Evolutionary conservation across 2,797 vertebrate genomes (phyloP), one percentile per base, ranked within the genome.

Genomic region (Cyclopterus lumpus): DNA sequence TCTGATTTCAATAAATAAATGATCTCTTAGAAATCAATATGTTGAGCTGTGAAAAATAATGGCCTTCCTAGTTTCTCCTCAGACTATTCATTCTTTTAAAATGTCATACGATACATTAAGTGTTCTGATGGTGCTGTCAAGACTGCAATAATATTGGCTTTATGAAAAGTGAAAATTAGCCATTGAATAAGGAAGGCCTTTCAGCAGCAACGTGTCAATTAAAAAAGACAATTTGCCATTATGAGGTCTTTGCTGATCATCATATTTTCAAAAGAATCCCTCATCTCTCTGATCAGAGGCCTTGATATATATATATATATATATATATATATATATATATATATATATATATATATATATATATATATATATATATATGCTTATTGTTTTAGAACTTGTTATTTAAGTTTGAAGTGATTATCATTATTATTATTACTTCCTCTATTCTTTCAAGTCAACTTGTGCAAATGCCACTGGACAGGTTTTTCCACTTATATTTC

Each of bases 151-250:
- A 77, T 48, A 62, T 30, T 32, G 66, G 34, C 49, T 36, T 73
- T n/a, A 55, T 77, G 75, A 77, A 71, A 71, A 71, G 32, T 9
- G 26, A 14, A 80, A 69, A 74, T 40, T 28, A 38, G 62, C 36
- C 54, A 67, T 81, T 87, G 77, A 58, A 77, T 77, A 55, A 77
- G 28, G 40, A 46, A 53, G 24, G 71, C 67, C 77, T 86, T 78
- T 92, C 57, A 88, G 44, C 6, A 1, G 26, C 8, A 75, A 62
- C 63, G 68, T 67, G 14, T 81, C 62, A 71, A 70, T 85, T 83
- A 82, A 80, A 62, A 65, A 22, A 14, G 65, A 77, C 67, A 76
- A 4, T 71, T 73, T 82, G 2, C 24, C n/a, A 84, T 88, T 77
- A 66, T 65, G 28, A 80, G 44, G 48, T 66, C 49, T 71, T 40